Base-by-base conservation (phyloP, 2,113 vertebrate species). In the Psephotus haematonotus region DNA sequence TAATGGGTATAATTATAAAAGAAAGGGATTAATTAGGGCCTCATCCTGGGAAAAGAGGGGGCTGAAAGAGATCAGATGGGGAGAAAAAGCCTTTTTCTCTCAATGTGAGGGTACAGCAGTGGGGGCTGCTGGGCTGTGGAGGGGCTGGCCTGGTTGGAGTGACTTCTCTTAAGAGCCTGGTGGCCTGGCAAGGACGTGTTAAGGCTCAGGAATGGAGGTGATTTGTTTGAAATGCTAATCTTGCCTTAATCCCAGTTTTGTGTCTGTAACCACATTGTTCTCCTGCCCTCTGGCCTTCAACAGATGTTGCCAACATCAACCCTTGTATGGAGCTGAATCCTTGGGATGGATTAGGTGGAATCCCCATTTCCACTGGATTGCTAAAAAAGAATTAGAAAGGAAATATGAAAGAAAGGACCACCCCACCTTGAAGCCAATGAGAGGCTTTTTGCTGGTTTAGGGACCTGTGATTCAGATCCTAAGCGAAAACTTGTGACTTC, bases 1-100 rank as follows among this genome's bases (percentile, higher is more conserved):
- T 95, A 75, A 91, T 17, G 47, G 63, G 41, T 92, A 96, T 95
- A 96, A 97, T 97, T 96, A 97, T 96, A 87, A 89, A 86, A 95
- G 90, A 93, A 95, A 95, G 84, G 71, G 79, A 46, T 88, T 86
- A 92, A 82, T 92, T 92, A 94, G 59, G 74, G 60, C 46, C 31
- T 77, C 57, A 52, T 85, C 43, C 72, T 97, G 77, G 72, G 97
- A 97, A 98, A 96, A 91, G 94, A 92, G 97, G 93, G 53, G 95
- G 92, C 92, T 70, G 92, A 25, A 60, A 87, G 76, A 35, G 29
- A 92, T 77, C n/a, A 76, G 75, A 87, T 29, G 24, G 39, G 41
- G 2, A 12, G 9, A 37, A 57, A 67, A 43, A 2, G 6, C 4
- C 12, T 59, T 64, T 82, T 86, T 12, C 59, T n/a, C 62, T 79